Percentiles rank a stretch among this genome's conserved stretches.
phyloP scores from a whole-genome alignment of 2,113 vertebrate species.

The Cranoglanis bouderius region DNA sequence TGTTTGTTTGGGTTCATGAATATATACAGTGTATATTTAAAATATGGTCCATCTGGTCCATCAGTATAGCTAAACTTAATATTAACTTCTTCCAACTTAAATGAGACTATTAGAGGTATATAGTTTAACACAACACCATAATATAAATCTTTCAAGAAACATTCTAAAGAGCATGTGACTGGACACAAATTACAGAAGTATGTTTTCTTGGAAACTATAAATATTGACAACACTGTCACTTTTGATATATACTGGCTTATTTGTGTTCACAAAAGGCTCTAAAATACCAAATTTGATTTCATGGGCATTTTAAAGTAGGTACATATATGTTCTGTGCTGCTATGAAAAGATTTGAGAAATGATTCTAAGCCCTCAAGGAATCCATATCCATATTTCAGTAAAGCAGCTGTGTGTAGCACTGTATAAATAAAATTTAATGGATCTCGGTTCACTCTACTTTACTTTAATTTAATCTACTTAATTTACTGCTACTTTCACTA shows the following conservation, averaged over 20 bases:
- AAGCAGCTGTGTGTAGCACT: neutral
- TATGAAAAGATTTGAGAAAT: neutral
- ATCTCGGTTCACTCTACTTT: neutral
- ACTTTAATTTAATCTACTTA: too few species aligned
- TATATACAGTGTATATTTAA: neutral
- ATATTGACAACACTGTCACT: neutral
- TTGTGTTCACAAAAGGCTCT: neutral
- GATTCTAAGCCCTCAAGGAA: neutral
- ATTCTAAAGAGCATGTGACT: neutral
- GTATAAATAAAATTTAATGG: neutral
- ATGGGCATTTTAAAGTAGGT: neutral
- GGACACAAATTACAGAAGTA: neutral
- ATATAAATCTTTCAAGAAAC: neutral
- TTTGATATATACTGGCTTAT: neutral
- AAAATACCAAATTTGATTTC: neutral
- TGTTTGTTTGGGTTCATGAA: neutral
- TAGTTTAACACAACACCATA: neutral
- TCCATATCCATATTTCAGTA: neutral
- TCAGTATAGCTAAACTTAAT: neutral
- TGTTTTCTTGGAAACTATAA: neutral
- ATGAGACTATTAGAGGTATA: neutral
- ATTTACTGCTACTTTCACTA: neutral
- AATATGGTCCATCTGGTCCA: neutral
- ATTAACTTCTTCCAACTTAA: neutral
- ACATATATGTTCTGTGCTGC: neutral